A percentile compares a stretch with the other conserved stretches of the same genome.
phyloP scores from a whole-genome alignment of 2,888 invertebrate genomes.

The Yponomeuta malinellus region DNA sequence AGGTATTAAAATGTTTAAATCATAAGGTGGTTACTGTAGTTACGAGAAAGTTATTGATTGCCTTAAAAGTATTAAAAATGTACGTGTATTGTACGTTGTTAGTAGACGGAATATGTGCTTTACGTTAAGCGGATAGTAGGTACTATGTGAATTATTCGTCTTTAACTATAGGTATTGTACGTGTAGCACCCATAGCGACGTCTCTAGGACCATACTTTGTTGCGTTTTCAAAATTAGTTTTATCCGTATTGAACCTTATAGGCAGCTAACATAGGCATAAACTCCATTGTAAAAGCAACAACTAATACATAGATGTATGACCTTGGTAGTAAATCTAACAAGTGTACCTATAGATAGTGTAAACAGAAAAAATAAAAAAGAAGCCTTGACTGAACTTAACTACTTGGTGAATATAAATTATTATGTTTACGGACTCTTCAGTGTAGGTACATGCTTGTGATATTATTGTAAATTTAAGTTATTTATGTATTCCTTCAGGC shows the following conservation, averaged over 20 bases:
- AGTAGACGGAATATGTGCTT: slow-evolving; percentile 65
- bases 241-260: not conserved
- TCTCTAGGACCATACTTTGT: not conserved
- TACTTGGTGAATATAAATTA: slow-evolving; percentile 1
- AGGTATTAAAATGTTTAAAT: slow-evolving; percentile 47
- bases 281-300: no score
- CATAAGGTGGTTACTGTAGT: slow-evolving; percentile 51
- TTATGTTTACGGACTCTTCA: not conserved
- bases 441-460: slow-evolving; percentile 56
- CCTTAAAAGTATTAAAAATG: slow-evolving; percentile 71
- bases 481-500: slow-evolving; percentile 42
- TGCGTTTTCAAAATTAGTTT: not conserved
- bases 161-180: slow-evolving; percentile 29
- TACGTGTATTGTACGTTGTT: slow-evolving; percentile 61
- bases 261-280: no score
- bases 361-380: slow-evolving; percentile 8
- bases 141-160: slow-evolving; percentile 71
- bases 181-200: slow-evolving; percentile 23
- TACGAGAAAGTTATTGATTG: slow-evolving; percentile 51
- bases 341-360: no score
- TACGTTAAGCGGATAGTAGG: slow-evolving; percentile 62
- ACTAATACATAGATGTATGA: no score
- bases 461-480: slow-evolving; percentile 53
- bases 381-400: slow-evolving; percentile 20
- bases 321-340: no score